phyloP scores from a whole-genome alignment of 2,113 vertebrate species.

The Crotalus helleri region DNA sequence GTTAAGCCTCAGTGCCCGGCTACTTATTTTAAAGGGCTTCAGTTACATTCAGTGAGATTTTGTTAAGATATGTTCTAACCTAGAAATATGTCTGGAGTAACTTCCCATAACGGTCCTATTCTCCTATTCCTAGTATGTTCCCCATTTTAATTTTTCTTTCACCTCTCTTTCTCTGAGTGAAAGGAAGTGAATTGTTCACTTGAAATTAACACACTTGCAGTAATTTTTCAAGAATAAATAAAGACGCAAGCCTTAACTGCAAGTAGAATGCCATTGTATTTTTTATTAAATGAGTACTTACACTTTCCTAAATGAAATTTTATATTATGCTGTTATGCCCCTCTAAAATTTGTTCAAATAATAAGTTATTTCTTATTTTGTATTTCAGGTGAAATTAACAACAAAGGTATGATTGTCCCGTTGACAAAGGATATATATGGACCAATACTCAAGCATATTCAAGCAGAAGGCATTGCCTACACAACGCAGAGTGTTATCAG shows the following conservation, averaged over 20 bases:
- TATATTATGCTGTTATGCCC: not conserved
- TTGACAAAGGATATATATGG: slow-evolving; percentile 85
- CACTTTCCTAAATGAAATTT: not conserved
- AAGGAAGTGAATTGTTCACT: not conserved
- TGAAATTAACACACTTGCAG: not conserved
- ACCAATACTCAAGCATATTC: slow-evolving; percentile 80
- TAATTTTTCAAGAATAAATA: not conserved
- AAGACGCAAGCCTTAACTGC: not conserved
- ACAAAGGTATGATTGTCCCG: slow-evolving; percentile 86
- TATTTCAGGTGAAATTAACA: slow-evolving; percentile 83
- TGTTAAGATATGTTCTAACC: not conserved
- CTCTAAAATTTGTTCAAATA: not conserved
- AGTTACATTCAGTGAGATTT: not conserved
- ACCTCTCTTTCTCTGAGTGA: not conserved
- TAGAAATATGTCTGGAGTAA: not conserved
- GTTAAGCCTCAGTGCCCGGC: not conserved
- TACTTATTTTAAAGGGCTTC: not conserved
- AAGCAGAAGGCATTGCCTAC: slow-evolving; percentile 83
- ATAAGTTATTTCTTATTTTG: not conserved
- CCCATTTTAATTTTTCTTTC: not conserved
- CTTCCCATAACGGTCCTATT: not conserved
- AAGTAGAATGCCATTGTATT: not conserved
- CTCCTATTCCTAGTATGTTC: not conserved
- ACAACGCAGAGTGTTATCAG: slow-evolving; percentile 73
- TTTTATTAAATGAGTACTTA: not conserved